phyloP scores from a whole-genome alignment of 2,113 vertebrate genomes.

The Phrynosoma platyrhinos region DNA sequence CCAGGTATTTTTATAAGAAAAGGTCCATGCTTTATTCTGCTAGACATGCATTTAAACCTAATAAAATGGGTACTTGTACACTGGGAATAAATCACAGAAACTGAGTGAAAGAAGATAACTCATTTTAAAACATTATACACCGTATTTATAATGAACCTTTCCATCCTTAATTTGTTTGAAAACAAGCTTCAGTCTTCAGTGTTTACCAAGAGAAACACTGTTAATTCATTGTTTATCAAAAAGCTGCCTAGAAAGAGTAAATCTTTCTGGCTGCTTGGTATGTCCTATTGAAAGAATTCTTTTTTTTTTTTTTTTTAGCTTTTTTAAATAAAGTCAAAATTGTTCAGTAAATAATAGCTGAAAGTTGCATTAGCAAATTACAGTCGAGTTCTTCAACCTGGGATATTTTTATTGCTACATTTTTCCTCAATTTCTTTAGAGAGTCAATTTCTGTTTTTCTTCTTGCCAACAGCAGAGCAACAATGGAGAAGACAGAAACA shows the following conservation, averaged over 20 bases:
- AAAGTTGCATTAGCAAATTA: background rate
- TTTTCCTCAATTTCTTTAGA: background rate
- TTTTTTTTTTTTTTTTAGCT: slow-evolving; percentile 12
- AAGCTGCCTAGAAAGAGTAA: slow-evolving; percentile 25
- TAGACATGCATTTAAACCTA: background rate
- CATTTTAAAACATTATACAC: accelerated
- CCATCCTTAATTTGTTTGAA: accelerated
- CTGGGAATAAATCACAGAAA: background rate
- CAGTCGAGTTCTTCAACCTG: background rate
- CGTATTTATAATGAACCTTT: accelerated
- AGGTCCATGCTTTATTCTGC: background rate
- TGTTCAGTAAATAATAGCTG: background rate
- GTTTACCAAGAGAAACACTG: background rate
- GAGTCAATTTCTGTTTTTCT: slow-evolving; percentile 47
- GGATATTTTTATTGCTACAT: background rate
- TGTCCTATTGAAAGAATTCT: slow-evolving; percentile 28
- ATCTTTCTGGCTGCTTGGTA: background rate
- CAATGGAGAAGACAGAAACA: slow-evolving; percentile 85
- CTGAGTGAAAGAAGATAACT: background rate
- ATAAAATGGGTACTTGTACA: accelerated
- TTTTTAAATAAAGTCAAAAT: background rate
- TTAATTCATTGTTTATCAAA: background rate
- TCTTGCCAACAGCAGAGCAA: slow-evolving; percentile 80
- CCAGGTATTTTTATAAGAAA: background rate
- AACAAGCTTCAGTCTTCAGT: background rate